These are phyloP conservation scores for Myioborus miniatus DNA, from an alignment of 2,797 vertebrate species.

Conservation along the genomic window DNA sequence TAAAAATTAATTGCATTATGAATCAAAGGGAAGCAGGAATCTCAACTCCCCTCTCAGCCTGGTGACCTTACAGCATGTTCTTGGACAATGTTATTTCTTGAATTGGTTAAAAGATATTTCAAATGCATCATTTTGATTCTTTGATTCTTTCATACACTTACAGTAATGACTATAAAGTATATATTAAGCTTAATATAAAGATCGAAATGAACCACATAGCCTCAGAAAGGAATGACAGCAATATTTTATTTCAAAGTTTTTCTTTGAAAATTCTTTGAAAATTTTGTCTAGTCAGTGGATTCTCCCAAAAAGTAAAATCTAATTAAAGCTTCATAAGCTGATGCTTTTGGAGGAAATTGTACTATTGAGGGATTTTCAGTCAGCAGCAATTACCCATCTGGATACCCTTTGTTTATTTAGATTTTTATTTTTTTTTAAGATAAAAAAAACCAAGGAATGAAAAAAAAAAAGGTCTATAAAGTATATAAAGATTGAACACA, in stretches of 20 bases:
- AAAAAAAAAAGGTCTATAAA: neutral
- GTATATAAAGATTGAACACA: neutral
- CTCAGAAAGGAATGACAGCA: neutral
- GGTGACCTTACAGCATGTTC: neutral
- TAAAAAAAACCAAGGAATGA: neutral
- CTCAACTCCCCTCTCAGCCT: neutral
- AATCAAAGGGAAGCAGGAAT: neutral
- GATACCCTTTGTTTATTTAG: neutral
- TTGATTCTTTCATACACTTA: neutral
- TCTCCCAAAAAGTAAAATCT: neutral
- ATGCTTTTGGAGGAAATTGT: neutral
- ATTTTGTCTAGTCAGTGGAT: neutral
- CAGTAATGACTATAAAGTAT: neutral
- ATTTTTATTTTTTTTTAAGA: neutral
- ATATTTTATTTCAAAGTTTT: neutral
- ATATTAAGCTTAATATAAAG: neutral
- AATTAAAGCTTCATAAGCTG: neutral
- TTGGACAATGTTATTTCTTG: neutral
- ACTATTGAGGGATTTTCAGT: neutral
- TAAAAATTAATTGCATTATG: constrained; percentile 1
- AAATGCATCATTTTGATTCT: neutral
- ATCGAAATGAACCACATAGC: neutral
- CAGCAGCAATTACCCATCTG: neutral
- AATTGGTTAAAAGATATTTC: neutral
- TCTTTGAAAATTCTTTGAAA: neutral